These are phyloP conservation scores for Ictidomys tridecemlineatus DNA, from an alignment of 2,113 vertebrate genomes.

Conservation along the genomic window DNA sequence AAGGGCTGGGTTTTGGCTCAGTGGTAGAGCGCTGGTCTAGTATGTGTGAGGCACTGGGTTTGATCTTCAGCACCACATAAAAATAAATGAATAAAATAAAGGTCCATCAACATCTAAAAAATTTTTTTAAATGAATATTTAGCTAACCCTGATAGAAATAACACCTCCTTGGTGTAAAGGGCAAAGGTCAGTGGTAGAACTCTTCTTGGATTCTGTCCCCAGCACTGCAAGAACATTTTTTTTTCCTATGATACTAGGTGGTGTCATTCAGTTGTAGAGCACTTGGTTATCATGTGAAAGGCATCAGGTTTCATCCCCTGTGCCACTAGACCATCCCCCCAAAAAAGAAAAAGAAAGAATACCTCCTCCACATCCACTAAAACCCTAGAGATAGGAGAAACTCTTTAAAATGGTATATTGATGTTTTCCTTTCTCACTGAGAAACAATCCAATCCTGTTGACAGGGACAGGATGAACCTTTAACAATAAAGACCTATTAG, in stretches of 20 bases:
- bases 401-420: background rate
- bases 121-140: background rate
- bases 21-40: too few relatives aligned
- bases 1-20: background rate
- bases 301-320: too few relatives aligned
- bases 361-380: background rate
- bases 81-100: too few relatives aligned
- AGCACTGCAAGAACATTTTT: too few relatives aligned
- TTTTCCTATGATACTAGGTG: too few relatives aligned
- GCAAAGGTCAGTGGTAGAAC: background rate
- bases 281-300: too few relatives aligned
- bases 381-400: background rate
- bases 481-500: background rate
- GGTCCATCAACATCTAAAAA: too few relatives aligned
- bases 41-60: too few relatives aligned
- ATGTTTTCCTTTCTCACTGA: background rate
- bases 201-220: too few relatives aligned
- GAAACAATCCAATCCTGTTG: background rate
- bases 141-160: background rate
- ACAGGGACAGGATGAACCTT: background rate
- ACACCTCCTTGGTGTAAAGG: background rate
- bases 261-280: too few relatives aligned
- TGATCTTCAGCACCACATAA: too few relatives aligned
- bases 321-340: too few relatives aligned
- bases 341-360: background rate